These are phyloP conservation scores for human (Homo sapiens) DNA, from an alignment of 2,113 vertebrate species.

Conservation along the genomic window GRCh38 chr4:77370001-77370500, in stretches of 20 bases:
- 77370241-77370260: background rate
- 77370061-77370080: background rate
- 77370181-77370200: background rate
- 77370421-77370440: background rate
- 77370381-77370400: rapidly evolving
- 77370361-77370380: background rate
- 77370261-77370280: background rate
- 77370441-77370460: background rate
- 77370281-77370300: background rate
- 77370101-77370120: background rate
- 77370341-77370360: background rate
- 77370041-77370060: background rate
- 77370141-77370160: background rate
- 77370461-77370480: background rate
- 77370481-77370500: background rate
- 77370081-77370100: background rate
- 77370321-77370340: background rate
- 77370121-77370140: background rate
- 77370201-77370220: background rate
- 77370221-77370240: background rate
- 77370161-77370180: background rate
- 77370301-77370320: background rate
- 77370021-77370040: background rate
- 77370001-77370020: background rate
- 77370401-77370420: background rate